Conservation (phyloP, 2,888 invertebrate genomes). For the Leistus spinibarbis region DNA sequence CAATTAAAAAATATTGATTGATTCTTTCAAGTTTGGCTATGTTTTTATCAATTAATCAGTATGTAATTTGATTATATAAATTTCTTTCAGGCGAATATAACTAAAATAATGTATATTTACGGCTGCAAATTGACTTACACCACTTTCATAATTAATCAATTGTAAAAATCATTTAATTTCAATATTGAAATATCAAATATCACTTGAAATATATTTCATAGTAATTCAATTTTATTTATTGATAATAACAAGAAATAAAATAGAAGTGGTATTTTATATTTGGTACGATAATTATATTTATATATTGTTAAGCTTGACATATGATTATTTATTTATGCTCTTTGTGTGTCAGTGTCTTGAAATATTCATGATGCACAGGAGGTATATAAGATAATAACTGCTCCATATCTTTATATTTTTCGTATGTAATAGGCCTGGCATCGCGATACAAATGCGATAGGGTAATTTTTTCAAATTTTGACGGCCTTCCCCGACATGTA, state of each 20-base stretch:
- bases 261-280: slow-evolving; percentile 3
- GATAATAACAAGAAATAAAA: slow-evolving; percentile 1
- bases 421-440: not conserved
- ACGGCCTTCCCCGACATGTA: not conserved
- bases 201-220: slow-evolving; percentile 4
- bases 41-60: not conserved
- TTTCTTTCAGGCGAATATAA: slow-evolving; percentile 1
- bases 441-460: not conserved
- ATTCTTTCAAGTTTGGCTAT: slow-evolving; percentile 3
- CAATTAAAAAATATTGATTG: not conserved
- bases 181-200: slow-evolving; percentile 8
- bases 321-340: not conserved
- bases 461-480: not conserved
- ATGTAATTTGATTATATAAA: slow-evolving; percentile 9
- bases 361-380: not conserved
- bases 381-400: not conserved
- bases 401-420: not conserved
- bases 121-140: slow-evolving; percentile 7
- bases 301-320: too few species aligned
- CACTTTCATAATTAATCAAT: slow-evolving; percentile 3
- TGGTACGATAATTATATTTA: not conserved
- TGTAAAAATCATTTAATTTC: slow-evolving; percentile 4
- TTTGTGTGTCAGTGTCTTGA: not conserved
- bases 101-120: slow-evolving; percentile 2
- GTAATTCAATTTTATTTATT: not conserved